Percentiles rank a stretch among this genome's conserved stretches.
Conservation (phyloP, 2,888 invertebrate genomes). For the Drosophila leonis region DNA sequence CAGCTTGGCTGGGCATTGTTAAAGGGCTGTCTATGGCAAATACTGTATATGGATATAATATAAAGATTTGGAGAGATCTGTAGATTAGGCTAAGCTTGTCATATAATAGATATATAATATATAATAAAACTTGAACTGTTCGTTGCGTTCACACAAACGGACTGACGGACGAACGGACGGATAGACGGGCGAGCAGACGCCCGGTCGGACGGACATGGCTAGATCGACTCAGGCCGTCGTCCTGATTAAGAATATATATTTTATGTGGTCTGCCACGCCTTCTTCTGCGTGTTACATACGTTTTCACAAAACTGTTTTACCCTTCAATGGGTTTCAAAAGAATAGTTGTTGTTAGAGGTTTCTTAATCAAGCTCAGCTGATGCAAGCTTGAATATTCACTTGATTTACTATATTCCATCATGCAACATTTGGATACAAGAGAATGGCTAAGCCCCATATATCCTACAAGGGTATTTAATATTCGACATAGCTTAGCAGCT, state of each 20-base stretch:
- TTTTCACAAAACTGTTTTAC: too few relatives aligned
- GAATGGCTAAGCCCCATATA: neutral
- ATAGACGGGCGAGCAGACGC: too few relatives aligned
- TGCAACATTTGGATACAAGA: neutral
- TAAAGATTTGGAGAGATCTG: neutral
- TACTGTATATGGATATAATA: neutral
- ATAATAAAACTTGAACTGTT: neutral
- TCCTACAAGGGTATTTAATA: neutral
- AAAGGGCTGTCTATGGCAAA: slow-evolving; percentile 6
- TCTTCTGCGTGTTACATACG: too few relatives aligned
- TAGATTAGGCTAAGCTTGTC: neutral
- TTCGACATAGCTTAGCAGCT: neutral
- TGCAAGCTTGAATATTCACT: neutral
- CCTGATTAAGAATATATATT: neutral
- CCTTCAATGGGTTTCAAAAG: too few relatives aligned
- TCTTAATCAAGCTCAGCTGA: neutral
- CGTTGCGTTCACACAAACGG: too few relatives aligned
- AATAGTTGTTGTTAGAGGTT: too few relatives aligned
- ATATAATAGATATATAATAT: neutral
- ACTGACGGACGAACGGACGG: too few relatives aligned
- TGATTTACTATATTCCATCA: neutral
- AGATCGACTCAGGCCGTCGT: too few relatives aligned
- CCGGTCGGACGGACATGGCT: too few relatives aligned
- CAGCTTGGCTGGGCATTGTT: slow-evolving; percentile 25
- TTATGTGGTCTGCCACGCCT: too few relatives aligned